phyloP scores from a whole-genome alignment of 1,140 invertebrate species.

The Chrysopa pallens region DNA sequence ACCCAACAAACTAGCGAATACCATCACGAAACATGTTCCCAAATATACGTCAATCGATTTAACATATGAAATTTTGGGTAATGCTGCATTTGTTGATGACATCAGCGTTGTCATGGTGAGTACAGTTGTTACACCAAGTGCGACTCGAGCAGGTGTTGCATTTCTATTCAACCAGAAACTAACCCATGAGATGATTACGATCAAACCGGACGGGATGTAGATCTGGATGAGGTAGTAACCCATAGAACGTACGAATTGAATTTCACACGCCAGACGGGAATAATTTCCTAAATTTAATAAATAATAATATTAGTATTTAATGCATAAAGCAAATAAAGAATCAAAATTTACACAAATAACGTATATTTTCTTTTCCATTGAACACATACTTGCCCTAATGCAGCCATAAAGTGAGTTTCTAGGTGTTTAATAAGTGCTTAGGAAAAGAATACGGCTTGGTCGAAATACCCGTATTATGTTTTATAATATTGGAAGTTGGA shows the following conservation, averaged over 20 bases:
- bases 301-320: no score
- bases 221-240: conserved; percentile 99
- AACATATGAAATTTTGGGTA: conserved; percentile 97
- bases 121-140: conserved; percentile 91
- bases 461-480: no score
- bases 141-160: conserved; percentile 89
- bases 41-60: conserved; percentile 97
- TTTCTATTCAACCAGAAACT: conserved; percentile 74
- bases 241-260: conserved; percentile 94
- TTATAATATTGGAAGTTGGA: no score
- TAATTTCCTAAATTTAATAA: conserved; percentile 68
- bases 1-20: conserved; percentile 86
- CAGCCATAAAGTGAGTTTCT: no score
- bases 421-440: no score
- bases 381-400: no score
- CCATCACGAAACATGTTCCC: conserved; percentile 96
- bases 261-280: conserved; percentile 90
- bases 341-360: no score
- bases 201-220: conserved; percentile 95
- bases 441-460: no score
- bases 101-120: conserved; percentile 98
- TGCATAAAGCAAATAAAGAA: no score
- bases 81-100: conserved; percentile 93
- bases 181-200: conserved; percentile 98
- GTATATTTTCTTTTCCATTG: no score